Conservation (phyloP, 2,113 vertebrate species). For the Camelus bactrianus region DNA sequence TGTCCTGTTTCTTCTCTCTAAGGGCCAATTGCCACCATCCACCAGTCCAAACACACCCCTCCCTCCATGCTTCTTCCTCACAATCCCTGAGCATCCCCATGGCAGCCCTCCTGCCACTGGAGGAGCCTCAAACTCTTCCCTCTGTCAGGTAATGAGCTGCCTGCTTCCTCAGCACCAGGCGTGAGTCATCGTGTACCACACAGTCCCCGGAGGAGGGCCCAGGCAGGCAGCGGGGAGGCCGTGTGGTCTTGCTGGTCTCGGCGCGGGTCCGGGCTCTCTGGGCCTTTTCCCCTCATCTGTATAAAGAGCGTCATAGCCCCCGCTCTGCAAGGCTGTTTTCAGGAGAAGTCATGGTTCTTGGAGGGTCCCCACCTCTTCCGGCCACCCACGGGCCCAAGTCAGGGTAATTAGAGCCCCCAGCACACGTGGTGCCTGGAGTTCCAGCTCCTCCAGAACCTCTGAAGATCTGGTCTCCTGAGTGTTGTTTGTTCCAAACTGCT, state of each 20-base stretch:
- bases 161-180: neutral
- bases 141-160: neutral
- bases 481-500: neutral
- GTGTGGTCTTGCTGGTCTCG: fast-evolving
- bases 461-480: neutral
- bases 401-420: too few relatives aligned
- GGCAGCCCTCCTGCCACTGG: fast-evolving
- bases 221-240: neutral
- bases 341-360: neutral
- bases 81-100: neutral
- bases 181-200: neutral
- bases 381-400: fast-evolving
- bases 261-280: neutral
- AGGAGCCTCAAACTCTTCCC: neutral
- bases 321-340: neutral
- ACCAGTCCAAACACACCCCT: neutral
- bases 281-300: neutral
- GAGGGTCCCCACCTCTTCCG: neutral
- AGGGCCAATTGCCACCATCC: neutral
- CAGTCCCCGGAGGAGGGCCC: neutral
- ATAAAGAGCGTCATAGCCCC: neutral
- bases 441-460: neutral
- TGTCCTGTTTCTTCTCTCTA: neutral
- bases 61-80: fast-evolving
- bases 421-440: fast-evolving